Evolutionary conservation across 2,113 vertebrate genomes (phyloP).

Genomic region (Gobius niger): DNA sequence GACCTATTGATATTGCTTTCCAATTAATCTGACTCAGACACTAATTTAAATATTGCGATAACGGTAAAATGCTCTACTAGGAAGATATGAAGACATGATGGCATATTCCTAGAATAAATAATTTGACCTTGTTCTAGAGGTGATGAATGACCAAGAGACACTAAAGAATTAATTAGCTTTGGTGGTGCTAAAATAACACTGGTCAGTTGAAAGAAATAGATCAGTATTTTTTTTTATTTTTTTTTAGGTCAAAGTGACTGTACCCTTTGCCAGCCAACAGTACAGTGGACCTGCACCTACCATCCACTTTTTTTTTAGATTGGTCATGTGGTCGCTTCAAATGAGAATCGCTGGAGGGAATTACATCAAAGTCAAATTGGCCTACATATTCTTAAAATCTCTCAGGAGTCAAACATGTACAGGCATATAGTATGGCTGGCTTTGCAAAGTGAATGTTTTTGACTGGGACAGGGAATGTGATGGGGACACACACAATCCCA

Average conservation of each 20-base stretch:
- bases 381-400: constrained; percentile 44
- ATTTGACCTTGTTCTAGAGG: constrained; percentile 32
- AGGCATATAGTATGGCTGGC: constrained; percentile 9
- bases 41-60: too few species aligned
- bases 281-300: constrained; percentile 24
- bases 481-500: constrained; percentile 14
- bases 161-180: constrained; percentile 26
- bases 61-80: too few species aligned
- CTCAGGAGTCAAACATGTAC: constrained; percentile 7
- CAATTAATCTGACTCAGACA: too few species aligned
- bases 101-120: neutral
- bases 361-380: constrained; percentile 53
- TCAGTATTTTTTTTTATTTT: constrained; percentile 11
- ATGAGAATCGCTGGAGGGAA: constrained; percentile 37
- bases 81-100: too few species aligned
- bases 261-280: constrained; percentile 9
- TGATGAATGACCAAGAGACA: constrained; percentile 21
- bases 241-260: constrained; percentile 16
- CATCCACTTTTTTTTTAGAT: constrained; percentile 14
- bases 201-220: constrained; percentile 35
- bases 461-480: constrained; percentile 20
- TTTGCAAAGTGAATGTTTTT: constrained; percentile 12
- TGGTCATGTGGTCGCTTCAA: constrained; percentile 38
- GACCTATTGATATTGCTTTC: too few species aligned
- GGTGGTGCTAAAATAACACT: constrained; percentile 11